Evolutionary conservation across 2,113 vertebrate genomes (phyloP), one percentile per base, ranked within the genome.

Genomic region (Gnathonemus echidnorhynchus): DNA sequence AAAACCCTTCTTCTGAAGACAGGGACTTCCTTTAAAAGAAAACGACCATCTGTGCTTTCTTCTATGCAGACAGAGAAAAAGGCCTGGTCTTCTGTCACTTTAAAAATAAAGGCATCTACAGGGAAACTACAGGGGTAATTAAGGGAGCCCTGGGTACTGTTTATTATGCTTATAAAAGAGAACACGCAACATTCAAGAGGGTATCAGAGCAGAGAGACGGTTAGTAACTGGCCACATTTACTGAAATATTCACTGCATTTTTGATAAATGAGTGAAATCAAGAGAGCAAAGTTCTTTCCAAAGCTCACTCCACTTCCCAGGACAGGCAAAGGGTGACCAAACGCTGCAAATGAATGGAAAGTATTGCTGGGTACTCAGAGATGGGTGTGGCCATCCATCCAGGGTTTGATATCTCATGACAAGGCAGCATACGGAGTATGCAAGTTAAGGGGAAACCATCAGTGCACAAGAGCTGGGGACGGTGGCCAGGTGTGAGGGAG

Each of bases 341-440:
- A 56, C 13, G 48, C 62, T 70, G 35, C 74, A 42, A 74, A 88
- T 53, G 13, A 89, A 83, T 53, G 88, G 31, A 83, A 27, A 39
- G 88, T 19, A 45, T 80, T 45, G 88, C 8, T 10, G 46, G 49
- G 24, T 89, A 21, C 27, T 53, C 17, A 24, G n/a, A 21, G 89
- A 90, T 53, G 89, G 89, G 89, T 86, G 89, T 88, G 89, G 89
- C 50, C 66, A 88, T 56, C n/a, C 86, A 45, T 46, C 24, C 89
- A 52, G 80, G 58, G 39, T 70, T 39, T 42, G 70, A 74, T 24
- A 70, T 42, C 53, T 86, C 21, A 27, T 52, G 27, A 39, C 19
- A 52, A 77, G n/a, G 45, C 42, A 66, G 31, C 48, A 39, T 77
- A 39, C 31, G 0, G 70, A 19, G 70, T 17, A 39, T 39, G 15